phyloP scores from a whole-genome alignment of 2,888 invertebrate species.

The Brenthis hecate region DNA sequence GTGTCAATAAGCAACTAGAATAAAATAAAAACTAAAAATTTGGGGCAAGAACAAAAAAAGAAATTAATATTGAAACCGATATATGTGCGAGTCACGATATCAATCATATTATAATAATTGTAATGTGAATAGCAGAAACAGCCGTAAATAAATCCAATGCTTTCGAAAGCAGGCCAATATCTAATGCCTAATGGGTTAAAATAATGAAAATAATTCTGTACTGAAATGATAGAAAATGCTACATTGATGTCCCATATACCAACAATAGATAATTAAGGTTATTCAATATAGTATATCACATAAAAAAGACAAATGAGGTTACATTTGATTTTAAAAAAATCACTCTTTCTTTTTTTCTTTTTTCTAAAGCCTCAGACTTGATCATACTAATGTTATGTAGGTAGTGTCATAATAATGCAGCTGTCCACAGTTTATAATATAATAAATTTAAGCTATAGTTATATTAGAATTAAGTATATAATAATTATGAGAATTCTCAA shows the following conservation, averaged over 20 bases:
- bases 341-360: no score
- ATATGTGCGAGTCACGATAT: slow-evolving; percentile 32
- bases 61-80: slow-evolving; percentile 21
- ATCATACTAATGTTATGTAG: no score
- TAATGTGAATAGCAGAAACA: slow-evolving; percentile 11
- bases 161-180: slow-evolving; percentile 26
- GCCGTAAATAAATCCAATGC: slow-evolving; percentile 25
- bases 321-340: no score
- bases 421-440: neutral
- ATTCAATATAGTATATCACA: neutral
- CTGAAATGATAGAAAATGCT: no score
- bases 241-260: no score
- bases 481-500: slow-evolving; percentile 29
- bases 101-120: slow-evolving; percentile 22
- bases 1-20: slow-evolving; percentile 26
- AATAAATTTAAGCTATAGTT: neutral
- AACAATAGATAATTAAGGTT: no score
- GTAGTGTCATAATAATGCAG: no score
- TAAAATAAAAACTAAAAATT: slow-evolving; percentile 21
- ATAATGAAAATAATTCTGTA: neutral
- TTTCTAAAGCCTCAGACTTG: no score
- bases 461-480: slow-evolving; percentile 4
- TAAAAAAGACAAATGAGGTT: neutral
- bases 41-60: slow-evolving; percentile 23
- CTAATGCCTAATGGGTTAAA: neutral